Evolutionary conservation across 2,797 vertebrate genomes (phyloP).

Genomic region (Anisognathus igniventris): DNA sequence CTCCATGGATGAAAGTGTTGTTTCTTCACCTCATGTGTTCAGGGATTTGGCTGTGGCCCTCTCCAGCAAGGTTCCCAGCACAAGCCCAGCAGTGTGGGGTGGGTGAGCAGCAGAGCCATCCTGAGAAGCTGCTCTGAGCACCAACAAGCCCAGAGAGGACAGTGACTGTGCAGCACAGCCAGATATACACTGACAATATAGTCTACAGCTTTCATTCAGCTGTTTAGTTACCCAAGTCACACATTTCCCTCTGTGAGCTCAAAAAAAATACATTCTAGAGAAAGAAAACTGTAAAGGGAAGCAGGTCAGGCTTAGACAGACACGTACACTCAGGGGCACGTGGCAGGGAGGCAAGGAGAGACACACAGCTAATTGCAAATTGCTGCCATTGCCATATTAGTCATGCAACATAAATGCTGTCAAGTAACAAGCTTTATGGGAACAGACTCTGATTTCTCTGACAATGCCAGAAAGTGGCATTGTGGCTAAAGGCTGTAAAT

Average conservation of each 20-base stretch:
- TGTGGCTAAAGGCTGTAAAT: constrained; percentile 8
- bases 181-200: not conserved
- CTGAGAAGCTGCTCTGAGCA: not conserved
- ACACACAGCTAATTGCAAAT: constrained; percentile 8
- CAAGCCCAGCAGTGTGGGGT: not conserved
- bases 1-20: not conserved
- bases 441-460: constrained; percentile 14
- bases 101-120: not conserved
- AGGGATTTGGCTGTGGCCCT: rapidly evolving
- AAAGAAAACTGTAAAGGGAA: not conserved
- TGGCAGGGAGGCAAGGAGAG: not conserved
- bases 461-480: constrained; percentile 3
- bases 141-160: not conserved
- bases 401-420: constrained; percentile 45
- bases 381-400: constrained; percentile 10
- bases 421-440: constrained; percentile 20
- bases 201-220: not conserved
- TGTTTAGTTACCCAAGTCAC: not conserved
- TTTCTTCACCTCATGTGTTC: not conserved
- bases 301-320: not conserved
- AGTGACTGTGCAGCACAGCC: not conserved
- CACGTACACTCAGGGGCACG: rapidly evolving
- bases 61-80: not conserved
- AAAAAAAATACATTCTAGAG: not conserved
- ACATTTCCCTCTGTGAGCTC: not conserved